These are phyloP conservation scores for Enteromius unitaeniatus DNA, from an alignment of 2,797 vertebrate genomes.

Conservation along the genomic window DNA sequence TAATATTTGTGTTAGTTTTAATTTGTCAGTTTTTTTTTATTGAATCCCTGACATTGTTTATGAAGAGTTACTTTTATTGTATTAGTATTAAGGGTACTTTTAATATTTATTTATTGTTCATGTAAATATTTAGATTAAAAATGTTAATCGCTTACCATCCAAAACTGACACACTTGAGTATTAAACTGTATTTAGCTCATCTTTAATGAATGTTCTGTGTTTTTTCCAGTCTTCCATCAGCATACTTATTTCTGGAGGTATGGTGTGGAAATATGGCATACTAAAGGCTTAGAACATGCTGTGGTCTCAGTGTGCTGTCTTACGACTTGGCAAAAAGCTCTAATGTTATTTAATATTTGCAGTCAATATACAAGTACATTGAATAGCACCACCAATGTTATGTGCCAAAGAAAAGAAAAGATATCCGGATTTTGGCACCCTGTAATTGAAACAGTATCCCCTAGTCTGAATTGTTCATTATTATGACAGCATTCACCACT, in stretches of 20 bases:
- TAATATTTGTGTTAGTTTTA: too few relatives aligned
- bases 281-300: slow-evolving; percentile 8
- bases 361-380: slow-evolving; percentile 14
- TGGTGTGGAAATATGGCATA: slow-evolving; percentile 30
- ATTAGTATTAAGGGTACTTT: too few relatives aligned
- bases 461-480: slow-evolving; percentile 15
- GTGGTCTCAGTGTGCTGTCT: neutral
- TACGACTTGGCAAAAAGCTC: slow-evolving; percentile 5
- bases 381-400: neutral
- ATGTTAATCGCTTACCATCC: neutral
- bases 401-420: slow-evolving; percentile 18
- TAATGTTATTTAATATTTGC: slow-evolving; percentile 35
- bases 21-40: too few relatives aligned
- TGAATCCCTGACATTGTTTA: too few relatives aligned
- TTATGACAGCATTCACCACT: slow-evolving; percentile 10
- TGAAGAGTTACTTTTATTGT: too few relatives aligned
- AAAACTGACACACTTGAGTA: neutral
- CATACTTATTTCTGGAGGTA: slow-evolving; percentile 7
- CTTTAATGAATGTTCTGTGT: slow-evolving; percentile 8
- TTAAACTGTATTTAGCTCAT: neutral
- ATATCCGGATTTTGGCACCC: slow-evolving; percentile 21
- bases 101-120: too few relatives aligned
- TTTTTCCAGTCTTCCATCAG: slow-evolving; percentile 26
- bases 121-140: too few relatives aligned
- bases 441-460: slow-evolving; percentile 1